Base-by-base conservation (phyloP, 1,140 invertebrate species). In the Papilio polytes region DNA sequence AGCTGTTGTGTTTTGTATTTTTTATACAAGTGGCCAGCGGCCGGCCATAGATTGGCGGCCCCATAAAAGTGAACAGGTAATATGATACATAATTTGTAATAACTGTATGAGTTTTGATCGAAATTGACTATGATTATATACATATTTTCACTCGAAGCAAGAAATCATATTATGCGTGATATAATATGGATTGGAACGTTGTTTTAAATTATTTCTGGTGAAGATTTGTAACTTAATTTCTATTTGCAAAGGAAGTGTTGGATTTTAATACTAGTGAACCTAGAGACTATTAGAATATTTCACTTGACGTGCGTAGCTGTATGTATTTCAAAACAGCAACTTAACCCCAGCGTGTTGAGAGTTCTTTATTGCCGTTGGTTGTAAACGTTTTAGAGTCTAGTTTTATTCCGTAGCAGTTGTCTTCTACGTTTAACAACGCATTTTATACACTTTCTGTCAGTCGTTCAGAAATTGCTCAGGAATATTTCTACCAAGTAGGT, bases 1-100 rank as follows among this genome's bases (percentile, higher is more conserved):
- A 93, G 88, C 93, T 93, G 93, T 92, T 87, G 88, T 84, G 85
- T 89, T 87, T 85, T 89, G 83, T 86, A 85, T 83, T 85, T 88
- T 91, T 92, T 92, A 90, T 88, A 80, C 74, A 84, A 89, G 84
- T 92, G 91, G 91, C 84, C 89, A 92, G 86, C 87, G 87, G 83
- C 86, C 87, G 88, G 81, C 63, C 63, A 90, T 89, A 90, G 86
- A 89, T 88, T 88, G 87, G 82, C 86, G 89, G 88, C 85, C 86
- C 87, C 88, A 89, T 91, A 88, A 88, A 87, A 85, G 85, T 82
- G 82, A 84, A 80, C 84, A 78, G 77, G 81, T 82, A 82, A 80
- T 80, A 70, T 44, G 46, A 48, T 74, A 70, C 48, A 85, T 90
- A 90, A 91, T 93, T 88, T 87, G 83, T 93, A 93, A 93, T 93